These are phyloP conservation scores for Eurystomus glaucurus DNA, from an alignment of 2,797 vertebrate genomes.

Conservation along the genomic window DNA sequence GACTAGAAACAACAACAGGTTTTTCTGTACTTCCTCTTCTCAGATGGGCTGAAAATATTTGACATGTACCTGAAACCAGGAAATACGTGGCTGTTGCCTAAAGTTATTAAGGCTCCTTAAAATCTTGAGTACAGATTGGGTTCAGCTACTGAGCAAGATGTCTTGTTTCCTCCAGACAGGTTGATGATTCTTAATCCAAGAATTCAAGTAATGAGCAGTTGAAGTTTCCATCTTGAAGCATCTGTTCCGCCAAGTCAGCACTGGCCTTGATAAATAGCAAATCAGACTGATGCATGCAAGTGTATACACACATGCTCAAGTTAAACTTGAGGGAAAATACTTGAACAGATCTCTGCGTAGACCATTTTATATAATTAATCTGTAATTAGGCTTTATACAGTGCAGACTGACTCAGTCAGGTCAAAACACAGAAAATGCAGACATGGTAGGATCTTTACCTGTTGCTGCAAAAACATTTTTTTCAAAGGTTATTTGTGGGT, in stretches of 20 bases:
- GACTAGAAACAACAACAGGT: neutral
- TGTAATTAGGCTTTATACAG: constrained; percentile 65
- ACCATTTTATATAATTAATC: constrained; percentile 74
- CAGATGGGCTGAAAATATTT: neutral
- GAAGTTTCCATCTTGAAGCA: constrained; percentile 76
- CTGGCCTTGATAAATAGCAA: constrained; percentile 77
- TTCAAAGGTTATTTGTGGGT: constrained; percentile 53
- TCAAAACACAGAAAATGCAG: constrained; percentile 65
- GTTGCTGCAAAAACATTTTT: constrained; percentile 11
- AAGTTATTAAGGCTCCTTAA: neutral
- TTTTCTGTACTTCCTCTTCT: neutral
- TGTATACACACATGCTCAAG: constrained; percentile 52
- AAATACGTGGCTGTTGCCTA: neutral
- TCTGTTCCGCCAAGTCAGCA: constrained; percentile 75
- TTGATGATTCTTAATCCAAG: constrained; percentile 74
- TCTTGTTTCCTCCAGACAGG: constrained; percentile 66
- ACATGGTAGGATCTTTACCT: constrained; percentile 65
- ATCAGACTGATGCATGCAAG: constrained; percentile 72
- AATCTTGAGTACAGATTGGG: neutral
- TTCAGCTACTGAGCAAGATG: constrained; percentile 48
- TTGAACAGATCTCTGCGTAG: constrained; percentile 50
- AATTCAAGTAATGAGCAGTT: constrained; percentile 72
- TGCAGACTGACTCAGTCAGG: constrained; percentile 48
- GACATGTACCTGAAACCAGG: neutral
- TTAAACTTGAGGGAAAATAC: constrained; percentile 69